Evolutionary conservation across 2,797 vertebrate genomes (phyloP).

Genomic region (Phoeniculus purpureus): DNA sequence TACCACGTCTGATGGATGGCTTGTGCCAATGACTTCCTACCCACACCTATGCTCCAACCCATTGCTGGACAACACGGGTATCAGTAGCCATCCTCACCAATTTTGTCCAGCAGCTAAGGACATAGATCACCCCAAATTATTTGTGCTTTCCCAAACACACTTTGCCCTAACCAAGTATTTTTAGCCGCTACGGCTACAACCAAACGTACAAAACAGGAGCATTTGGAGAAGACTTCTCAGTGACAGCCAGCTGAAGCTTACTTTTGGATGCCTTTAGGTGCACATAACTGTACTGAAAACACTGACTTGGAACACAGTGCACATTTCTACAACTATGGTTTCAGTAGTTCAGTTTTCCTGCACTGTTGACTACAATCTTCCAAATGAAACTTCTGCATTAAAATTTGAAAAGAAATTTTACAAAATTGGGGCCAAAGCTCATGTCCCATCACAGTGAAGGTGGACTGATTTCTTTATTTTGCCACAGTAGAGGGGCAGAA

Average conservation of each 20-base stretch:
- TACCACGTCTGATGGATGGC: neutral
- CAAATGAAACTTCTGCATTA: neutral
- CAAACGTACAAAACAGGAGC: neutral
- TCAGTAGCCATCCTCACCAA: neutral
- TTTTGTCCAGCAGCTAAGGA: neutral
- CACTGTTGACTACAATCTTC: neutral
- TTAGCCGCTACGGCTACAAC: neutral
- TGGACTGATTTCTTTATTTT: neutral
- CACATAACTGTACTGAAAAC: neutral
- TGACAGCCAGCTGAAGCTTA: neutral
- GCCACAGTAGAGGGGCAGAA: too few relatives aligned
- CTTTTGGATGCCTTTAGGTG: neutral
- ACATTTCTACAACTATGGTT: neutral
- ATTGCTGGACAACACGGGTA: neutral
- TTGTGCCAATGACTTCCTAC: neutral
- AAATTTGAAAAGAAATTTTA: neutral
- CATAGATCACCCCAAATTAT: neutral
- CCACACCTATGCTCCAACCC: accelerated
- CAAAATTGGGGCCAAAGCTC: neutral
- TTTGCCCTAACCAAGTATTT: neutral
- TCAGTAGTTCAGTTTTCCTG: neutral
- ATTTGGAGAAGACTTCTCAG: neutral
- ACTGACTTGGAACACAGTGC: neutral
- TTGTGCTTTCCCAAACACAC: neutral
- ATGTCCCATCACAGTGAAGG: neutral